A percentile compares a stretch with the other conserved stretches of the same genome.
Conservation (phyloP, 2,797 vertebrate species). For the Spizella passerina region DNA sequence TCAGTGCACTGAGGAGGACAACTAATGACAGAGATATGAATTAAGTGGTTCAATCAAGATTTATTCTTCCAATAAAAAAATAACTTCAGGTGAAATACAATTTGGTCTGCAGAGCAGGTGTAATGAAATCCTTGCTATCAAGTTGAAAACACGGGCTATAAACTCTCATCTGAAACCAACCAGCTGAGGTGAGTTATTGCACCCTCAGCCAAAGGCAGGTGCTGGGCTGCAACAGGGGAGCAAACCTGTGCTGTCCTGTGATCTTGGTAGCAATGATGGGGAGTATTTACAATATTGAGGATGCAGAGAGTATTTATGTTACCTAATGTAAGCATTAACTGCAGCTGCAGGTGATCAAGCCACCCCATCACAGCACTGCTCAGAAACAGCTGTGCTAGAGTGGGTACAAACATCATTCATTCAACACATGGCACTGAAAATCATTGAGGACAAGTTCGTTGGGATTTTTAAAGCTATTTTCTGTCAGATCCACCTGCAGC, state of each 20-base stretch:
- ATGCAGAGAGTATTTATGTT: not conserved
- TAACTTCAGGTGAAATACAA: constrained; percentile 31
- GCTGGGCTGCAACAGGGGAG: not conserved
- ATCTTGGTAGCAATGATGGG: not conserved
- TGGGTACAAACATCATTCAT: not conserved
- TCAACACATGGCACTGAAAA: not conserved
- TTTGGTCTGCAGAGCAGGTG: not conserved
- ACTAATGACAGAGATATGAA: constrained; percentile 11
- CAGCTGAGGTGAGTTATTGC: not conserved
- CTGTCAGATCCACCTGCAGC: not conserved
- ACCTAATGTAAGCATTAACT: not conserved
- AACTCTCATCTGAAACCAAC: not conserved
- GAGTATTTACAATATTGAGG: not conserved
- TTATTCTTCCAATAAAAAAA: constrained; percentile 36
- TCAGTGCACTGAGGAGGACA: not conserved
- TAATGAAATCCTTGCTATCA: constrained; percentile 33
- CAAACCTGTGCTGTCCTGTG: not conserved
- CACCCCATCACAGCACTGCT: not conserved
- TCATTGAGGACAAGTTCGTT: not conserved
- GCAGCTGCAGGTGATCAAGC: not conserved
- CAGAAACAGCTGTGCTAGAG: not conserved
- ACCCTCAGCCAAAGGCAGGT: not conserved
- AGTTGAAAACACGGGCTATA: not conserved
- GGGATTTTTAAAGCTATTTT: not conserved
- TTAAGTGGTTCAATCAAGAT: constrained; percentile 3